phyloP scores from a whole-genome alignment of 2,888 invertebrate genomes.

The Ophioninae sp. region DNA sequence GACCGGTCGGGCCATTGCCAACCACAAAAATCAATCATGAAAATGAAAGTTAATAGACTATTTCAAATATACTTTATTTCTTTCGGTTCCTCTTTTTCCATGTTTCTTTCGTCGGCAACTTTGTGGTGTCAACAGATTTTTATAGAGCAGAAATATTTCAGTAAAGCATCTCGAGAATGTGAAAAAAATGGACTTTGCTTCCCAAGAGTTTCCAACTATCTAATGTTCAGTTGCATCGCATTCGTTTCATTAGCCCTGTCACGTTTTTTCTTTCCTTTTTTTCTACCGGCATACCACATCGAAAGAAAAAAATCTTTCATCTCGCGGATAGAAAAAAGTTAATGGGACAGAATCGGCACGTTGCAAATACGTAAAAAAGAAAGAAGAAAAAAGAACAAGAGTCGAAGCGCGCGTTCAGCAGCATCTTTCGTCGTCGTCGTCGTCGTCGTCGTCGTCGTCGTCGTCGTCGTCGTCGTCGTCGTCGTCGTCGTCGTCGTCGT shows the following conservation, averaged over 20 bases:
- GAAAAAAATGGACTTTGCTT: conserved; percentile 9
- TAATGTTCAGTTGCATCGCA: conserved; percentile 16
- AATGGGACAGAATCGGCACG: conserved; percentile 35
- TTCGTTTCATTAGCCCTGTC: background rate
- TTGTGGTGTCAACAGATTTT: background rate
- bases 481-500: conserved; percentile 53
- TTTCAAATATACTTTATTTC: conserved; percentile 56
- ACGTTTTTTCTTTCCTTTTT: background rate
- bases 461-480: conserved; percentile 39
- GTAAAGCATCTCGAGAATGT: background rate
- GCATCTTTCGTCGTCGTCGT: conserved; percentile 59
- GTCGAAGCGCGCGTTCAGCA: conserved; percentile 57
- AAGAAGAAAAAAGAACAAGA: conserved; percentile 14
- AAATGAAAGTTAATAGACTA: conserved; percentile 55
- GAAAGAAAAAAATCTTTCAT: conserved; percentile 37
- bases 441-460: too few relatives aligned
- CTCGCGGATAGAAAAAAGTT: conserved; percentile 31
- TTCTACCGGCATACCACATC: conserved; percentile 27
- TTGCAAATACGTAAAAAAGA: conserved; percentile 34
- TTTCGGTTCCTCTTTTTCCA: conserved; percentile 27
- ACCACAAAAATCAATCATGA: conserved; percentile 33
- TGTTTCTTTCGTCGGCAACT: background rate
- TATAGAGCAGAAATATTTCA: conserved; percentile 1
- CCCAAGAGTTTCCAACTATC: conserved; percentile 13
- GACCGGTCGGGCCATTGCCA: conserved; percentile 54